phyloP scores from a whole-genome alignment of 2,113 vertebrate species.

The Protobothrops flavoviridis region DNA sequence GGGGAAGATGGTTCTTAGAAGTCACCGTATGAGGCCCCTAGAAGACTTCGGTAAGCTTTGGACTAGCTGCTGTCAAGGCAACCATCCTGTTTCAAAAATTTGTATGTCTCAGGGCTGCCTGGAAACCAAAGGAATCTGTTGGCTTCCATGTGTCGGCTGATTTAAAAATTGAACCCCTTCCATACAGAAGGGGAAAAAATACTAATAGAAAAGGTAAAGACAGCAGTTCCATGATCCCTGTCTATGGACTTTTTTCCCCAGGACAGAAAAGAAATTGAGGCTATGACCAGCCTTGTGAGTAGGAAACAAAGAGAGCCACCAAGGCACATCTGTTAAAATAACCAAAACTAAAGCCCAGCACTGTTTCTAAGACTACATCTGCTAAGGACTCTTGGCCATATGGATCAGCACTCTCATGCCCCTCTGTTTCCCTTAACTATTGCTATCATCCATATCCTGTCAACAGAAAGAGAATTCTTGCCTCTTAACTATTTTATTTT shows the following conservation, averaged over 20 bases:
- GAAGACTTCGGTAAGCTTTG: background rate
- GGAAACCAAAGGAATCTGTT: background rate
- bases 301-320: background rate
- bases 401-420: background rate
- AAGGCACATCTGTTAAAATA: background rate
- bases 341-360: background rate
- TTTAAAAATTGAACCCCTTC: background rate
- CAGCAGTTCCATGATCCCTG: background rate
- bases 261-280: background rate
- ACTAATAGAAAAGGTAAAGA: background rate
- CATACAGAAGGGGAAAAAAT: background rate
- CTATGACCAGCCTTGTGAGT: background rate
- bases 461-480: background rate
- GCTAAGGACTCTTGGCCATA: background rate
- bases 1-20: background rate
- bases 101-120: background rate
- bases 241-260: background rate
- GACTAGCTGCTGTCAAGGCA: background rate
- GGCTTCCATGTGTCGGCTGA: background rate
- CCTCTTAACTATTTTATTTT: background rate
- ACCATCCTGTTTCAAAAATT: background rate
- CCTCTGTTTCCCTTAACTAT: background rate
- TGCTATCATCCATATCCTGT: background rate
- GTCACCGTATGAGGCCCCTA: background rate
- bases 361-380: background rate